phyloP scores from a whole-genome alignment of 2,113 vertebrate species.

The Mobula birostris region DNA sequence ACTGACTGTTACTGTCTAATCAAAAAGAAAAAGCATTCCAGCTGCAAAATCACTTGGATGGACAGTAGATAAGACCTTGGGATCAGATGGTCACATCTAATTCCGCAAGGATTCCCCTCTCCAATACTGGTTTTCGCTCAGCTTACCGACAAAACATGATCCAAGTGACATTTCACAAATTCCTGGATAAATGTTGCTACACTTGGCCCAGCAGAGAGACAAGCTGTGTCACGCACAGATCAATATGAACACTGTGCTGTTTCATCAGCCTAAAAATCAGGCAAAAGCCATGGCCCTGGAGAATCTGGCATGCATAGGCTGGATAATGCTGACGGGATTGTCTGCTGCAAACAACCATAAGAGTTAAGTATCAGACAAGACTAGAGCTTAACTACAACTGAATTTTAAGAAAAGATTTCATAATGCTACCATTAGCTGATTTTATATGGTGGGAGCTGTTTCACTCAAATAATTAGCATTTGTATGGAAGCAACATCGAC shows the following conservation, averaged over 20 bases:
- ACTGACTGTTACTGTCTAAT: conserved; percentile 18
- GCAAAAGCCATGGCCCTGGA: conserved; percentile 73
- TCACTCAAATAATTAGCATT: not conserved
- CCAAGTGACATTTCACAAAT: conserved; percentile 78
- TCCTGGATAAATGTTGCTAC: conserved; percentile 80
- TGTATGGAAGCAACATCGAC: not conserved
- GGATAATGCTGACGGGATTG: conserved; percentile 50
- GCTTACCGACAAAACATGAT: conserved; percentile 74
- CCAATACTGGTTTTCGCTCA: conserved; percentile 59
- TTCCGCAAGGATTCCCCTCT: conserved; percentile 60
- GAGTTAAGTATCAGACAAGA: conserved; percentile 45
- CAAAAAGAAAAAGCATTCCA: conserved; percentile 18
- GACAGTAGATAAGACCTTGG: conserved; percentile 30
- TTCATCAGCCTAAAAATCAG: conserved; percentile 70
- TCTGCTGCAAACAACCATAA: conserved; percentile 48
- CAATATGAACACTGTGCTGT: conserved; percentile 61
- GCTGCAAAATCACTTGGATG: conserved; percentile 34
- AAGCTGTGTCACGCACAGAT: conserved; percentile 68
- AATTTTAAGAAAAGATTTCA: conserved; percentile 2
- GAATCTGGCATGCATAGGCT: conserved; percentile 64
- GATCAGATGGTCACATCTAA: conserved; percentile 35
- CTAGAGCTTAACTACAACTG: conserved; percentile 12
- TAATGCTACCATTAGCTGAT: not conserved
- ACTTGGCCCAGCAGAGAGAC: conserved; percentile 61
- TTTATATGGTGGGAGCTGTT: not conserved